Percentiles rank a stretch among this genome's conserved stretches.
These are phyloP conservation scores for Agrilus mali DNA, from an alignment of 2,888 invertebrate species.

Conservation along the genomic window DNA sequence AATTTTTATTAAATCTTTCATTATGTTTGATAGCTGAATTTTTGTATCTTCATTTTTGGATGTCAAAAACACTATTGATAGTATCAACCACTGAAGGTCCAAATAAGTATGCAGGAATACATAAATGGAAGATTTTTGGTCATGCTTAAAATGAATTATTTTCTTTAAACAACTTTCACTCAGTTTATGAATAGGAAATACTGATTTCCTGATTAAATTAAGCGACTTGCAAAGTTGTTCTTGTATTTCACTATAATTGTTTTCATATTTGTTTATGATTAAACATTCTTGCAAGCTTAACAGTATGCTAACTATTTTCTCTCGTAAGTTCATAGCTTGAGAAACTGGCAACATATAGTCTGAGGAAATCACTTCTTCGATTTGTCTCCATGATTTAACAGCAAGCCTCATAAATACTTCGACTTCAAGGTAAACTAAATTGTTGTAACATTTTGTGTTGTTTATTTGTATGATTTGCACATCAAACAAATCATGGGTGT, in stretches of 20 bases:
- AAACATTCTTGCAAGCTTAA: slow-evolving; percentile 6
- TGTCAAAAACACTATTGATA: slow-evolving; percentile 8
- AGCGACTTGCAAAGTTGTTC: slow-evolving; percentile 1
- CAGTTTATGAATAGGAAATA: slow-evolving; percentile 11
- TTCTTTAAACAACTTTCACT: slow-evolving; percentile 8
- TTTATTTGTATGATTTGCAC: too few relatives aligned
- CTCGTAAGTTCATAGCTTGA: slow-evolving; percentile 14
- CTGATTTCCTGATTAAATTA: slow-evolving; percentile 9
- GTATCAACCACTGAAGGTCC: slow-evolving; percentile 10
- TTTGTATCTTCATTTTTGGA: slow-evolving; percentile 7
- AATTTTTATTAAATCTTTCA: slow-evolving; percentile 21
- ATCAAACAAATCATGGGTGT: too few relatives aligned
- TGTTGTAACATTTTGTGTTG: too few relatives aligned
- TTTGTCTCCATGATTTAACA: slow-evolving; percentile 16
- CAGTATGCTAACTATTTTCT: slow-evolving; percentile 14
- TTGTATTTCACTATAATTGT: neutral
- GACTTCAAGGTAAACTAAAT: too few relatives aligned
- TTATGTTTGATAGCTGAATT: slow-evolving; percentile 11
- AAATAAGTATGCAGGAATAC: slow-evolving; percentile 17
- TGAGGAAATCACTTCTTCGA: slow-evolving; percentile 22
- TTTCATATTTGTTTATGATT: neutral
- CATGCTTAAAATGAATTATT: slow-evolving; percentile 7
- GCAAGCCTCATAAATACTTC: too few relatives aligned
- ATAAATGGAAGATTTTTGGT: slow-evolving; percentile 8
- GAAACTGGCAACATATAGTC: slow-evolving; percentile 13